phyloP scores from a whole-genome alignment of 2,888 invertebrate genomes.

The Antheraea yamamai region DNA sequence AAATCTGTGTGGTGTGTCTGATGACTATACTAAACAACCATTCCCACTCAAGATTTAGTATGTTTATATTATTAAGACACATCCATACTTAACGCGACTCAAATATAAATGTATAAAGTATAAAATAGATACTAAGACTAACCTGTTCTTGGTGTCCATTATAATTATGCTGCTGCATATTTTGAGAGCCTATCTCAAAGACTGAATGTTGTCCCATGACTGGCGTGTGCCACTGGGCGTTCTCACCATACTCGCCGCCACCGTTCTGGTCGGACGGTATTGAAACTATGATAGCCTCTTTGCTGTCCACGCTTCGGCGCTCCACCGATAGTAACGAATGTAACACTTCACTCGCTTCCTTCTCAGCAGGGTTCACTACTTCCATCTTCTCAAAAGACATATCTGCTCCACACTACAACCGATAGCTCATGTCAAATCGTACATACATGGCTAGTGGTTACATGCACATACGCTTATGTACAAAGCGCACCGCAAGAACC shows the following conservation, averaged over 20 bases:
- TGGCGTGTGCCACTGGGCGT: conserved; percentile 85
- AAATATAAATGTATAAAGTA: not conserved
- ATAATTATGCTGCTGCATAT: conserved; percentile 72
- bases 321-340: conserved; percentile 86
- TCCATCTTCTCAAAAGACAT: conserved; percentile 83
- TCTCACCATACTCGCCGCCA: conserved; percentile 75
- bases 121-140: conserved; percentile 17
- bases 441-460: conserved; percentile 59
- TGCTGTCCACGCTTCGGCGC: conserved; percentile 83
- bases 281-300: conserved; percentile 77
- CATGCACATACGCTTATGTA: conserved; percentile 71
- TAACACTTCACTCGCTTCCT: conserved; percentile 87
- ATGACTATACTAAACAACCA: not conserved
- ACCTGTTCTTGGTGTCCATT: conserved; percentile 80
- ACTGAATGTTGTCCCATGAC: conserved; percentile 81
- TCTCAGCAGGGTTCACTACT: conserved; percentile 85
- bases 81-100: not conserved
- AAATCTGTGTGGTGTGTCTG: not conserved
- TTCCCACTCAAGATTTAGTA: not conserved
- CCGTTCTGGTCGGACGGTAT: conserved; percentile 74
- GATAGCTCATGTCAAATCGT: conserved; percentile 75
- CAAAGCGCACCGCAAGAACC: conserved; percentile 60
- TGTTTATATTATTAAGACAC: not conserved
- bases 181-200: conserved; percentile 70
- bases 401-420: conserved; percentile 69